phyloP scores from a whole-genome alignment of 2,113 vertebrate genomes.

The Corydoras sp. region DNA sequence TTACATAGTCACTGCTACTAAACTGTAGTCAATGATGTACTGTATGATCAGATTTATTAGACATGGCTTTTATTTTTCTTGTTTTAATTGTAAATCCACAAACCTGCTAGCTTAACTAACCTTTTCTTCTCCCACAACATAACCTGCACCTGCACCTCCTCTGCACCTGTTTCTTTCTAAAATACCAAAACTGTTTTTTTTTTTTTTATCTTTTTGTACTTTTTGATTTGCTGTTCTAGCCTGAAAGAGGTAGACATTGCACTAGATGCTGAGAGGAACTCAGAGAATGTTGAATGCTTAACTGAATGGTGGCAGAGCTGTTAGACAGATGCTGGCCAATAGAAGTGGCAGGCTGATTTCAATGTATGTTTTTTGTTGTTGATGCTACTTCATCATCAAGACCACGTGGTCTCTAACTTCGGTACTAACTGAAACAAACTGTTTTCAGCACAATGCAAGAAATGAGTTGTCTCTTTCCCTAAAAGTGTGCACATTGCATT shows the following conservation, averaged over 20 bases:
- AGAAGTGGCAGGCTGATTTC: constrained; percentile 38
- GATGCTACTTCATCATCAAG: constrained; percentile 29
- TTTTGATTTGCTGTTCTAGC: constrained; percentile 39
- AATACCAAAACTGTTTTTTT: not conserved
- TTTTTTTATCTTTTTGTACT: constrained; percentile 3
- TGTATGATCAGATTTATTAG: not conserved
- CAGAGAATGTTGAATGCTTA: constrained; percentile 57
- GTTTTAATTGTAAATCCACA: not conserved
- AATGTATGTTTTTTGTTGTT: constrained; percentile 5
- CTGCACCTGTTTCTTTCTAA: not conserved
- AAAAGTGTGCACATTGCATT: too few relatives aligned
- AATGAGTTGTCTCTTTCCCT: not conserved
- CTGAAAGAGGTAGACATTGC: constrained; percentile 48
- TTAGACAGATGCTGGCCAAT: constrained; percentile 14
- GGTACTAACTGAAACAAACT: constrained; percentile 29
- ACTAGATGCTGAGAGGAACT: constrained; percentile 57
- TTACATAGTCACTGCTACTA: not conserved
- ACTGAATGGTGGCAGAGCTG: constrained; percentile 29
- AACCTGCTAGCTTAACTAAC: not conserved
- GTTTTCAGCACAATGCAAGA: constrained; percentile 30
- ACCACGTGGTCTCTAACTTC: constrained; percentile 27
- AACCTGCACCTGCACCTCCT: not conserved
- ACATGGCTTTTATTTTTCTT: not conserved
- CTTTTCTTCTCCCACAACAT: not conserved
- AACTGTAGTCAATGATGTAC: not conserved